These are phyloP conservation scores for Lophotis ruficrista DNA, from an alignment of 2,113 vertebrate species.

Conservation along the genomic window DNA sequence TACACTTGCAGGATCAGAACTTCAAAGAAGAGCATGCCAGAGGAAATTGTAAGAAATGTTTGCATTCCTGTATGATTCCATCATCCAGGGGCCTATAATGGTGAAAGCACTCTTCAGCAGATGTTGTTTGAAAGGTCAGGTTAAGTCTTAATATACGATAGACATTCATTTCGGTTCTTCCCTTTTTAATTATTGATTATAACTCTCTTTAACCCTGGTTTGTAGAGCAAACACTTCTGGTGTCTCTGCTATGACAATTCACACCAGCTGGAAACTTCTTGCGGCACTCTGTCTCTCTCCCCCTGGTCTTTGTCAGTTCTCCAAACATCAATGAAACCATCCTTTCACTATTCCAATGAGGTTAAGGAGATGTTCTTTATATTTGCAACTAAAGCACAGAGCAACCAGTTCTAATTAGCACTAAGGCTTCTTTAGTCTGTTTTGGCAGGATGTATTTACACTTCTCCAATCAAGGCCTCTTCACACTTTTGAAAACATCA, in stretches of 20 bases:
- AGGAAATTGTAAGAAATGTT: conserved; percentile 60
- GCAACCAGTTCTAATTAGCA: neutral
- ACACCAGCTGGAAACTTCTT: neutral
- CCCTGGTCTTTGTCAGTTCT: neutral
- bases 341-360: neutral
- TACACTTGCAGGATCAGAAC: neutral
- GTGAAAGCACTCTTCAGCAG: conserved; percentile 30
- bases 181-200: neutral
- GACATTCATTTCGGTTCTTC: neutral
- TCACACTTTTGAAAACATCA: conserved; percentile 36
- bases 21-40: conserved; percentile 49
- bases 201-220: neutral
- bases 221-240: neutral
- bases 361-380: neutral
- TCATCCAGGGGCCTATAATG: conserved; percentile 32
- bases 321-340: neutral
- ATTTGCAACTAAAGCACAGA: neutral
- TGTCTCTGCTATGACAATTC: neutral
- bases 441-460: conserved; percentile 7
- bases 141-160: neutral
- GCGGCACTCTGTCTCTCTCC: neutral
- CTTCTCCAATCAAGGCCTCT: neutral
- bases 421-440: neutral
- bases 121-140: conserved; percentile 33
- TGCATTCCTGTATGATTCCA: conserved; percentile 47